phyloP scores from a whole-genome alignment of 2,888 invertebrate species.

The Pediacus dermestoides region DNA sequence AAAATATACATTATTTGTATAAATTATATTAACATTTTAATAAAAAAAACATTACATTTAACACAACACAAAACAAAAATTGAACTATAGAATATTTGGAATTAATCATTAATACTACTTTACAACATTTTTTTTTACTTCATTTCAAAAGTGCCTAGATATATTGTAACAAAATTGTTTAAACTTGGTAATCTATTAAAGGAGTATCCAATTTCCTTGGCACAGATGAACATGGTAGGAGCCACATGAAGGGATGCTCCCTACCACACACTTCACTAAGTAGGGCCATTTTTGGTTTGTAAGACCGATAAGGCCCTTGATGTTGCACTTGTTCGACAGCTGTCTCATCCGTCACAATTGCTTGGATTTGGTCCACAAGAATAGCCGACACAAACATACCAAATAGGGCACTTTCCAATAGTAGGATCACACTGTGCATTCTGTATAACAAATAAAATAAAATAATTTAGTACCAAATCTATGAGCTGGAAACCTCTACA shows the following conservation, averaged over 20 bases:
- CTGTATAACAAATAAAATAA: too few relatives aligned
- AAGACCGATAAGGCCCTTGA: constrained; percentile 62
- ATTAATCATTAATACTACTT: too few relatives aligned
- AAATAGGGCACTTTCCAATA: constrained; percentile 78
- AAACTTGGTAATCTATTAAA: constrained; percentile 47
- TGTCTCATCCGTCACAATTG: constrained; percentile 80
- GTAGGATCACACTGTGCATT: constrained; percentile 76
- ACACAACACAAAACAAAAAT: too few relatives aligned
- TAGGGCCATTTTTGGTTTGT: constrained; percentile 62
- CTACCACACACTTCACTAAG: constrained; percentile 76
- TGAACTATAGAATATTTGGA: too few relatives aligned
- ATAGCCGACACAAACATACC: constrained; percentile 86
- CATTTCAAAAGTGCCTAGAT: too few relatives aligned
- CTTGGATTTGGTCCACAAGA: constrained; percentile 80
- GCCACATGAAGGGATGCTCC: constrained; percentile 68
- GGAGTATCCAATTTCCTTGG: constrained; percentile 46
- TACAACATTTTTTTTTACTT: too few relatives aligned
- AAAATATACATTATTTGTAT: too few relatives aligned
- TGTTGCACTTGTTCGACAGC: constrained; percentile 74
- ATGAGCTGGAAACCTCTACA: too few relatives aligned
- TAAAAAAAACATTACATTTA: too few relatives aligned
- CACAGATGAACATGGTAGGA: constrained; percentile 62
- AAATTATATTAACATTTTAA: too few relatives aligned
- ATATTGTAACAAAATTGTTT: too few relatives aligned
- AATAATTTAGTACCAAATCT: too few relatives aligned